Percentiles rank a stretch among this genome's conserved stretches.
Conservation (phyloP, 2,113 vertebrate species). For the Periophthalmodon schlosseri region DNA sequence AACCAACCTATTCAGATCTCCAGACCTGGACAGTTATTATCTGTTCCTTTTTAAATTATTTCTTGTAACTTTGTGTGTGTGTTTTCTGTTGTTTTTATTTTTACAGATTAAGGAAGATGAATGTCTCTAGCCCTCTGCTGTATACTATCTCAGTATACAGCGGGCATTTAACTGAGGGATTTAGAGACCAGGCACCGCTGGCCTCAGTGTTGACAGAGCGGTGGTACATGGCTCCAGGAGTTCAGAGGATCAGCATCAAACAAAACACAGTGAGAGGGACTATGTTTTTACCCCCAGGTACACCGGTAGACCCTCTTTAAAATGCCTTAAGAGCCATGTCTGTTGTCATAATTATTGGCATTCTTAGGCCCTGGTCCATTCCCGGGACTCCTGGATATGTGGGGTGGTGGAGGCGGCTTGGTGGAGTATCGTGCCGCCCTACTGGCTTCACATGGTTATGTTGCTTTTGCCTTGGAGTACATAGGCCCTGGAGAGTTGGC, state of each 20-base stretch:
- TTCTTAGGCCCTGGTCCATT: slow-evolving; percentile 75
- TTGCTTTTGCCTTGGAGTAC: slow-evolving; percentile 70
- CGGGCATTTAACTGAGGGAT: slow-evolving; percentile 56
- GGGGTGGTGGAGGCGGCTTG: slow-evolving; percentile 78
- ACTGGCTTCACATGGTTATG: slow-evolving; percentile 73
- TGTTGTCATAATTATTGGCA: neutral
- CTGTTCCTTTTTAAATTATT: neutral
- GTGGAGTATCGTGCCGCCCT: slow-evolving; percentile 73
- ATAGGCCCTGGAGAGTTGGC: neutral
- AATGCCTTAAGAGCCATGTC: neutral
- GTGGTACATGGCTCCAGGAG: slow-evolving; percentile 76
- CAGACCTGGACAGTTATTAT: neutral
- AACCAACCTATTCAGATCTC: no score
- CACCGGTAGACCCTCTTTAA: neutral
- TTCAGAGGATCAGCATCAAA: slow-evolving; percentile 54
- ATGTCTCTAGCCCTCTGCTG: slow-evolving; percentile 64
- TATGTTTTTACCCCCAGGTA: slow-evolving; percentile 77
- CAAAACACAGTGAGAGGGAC: slow-evolving; percentile 64
- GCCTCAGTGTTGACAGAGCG: slow-evolving; percentile 64
- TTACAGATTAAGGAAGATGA: slow-evolving; percentile 71
- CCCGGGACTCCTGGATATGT: slow-evolving; percentile 76
- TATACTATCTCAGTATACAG: slow-evolving; percentile 64
- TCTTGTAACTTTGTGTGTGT: neutral
- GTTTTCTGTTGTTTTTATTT: neutral
- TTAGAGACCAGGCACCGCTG: slow-evolving; percentile 53